These are phyloP conservation scores for Zelostemma sp. DNA, from an alignment of 1,140 invertebrate species.

Conservation along the genomic window DNA sequence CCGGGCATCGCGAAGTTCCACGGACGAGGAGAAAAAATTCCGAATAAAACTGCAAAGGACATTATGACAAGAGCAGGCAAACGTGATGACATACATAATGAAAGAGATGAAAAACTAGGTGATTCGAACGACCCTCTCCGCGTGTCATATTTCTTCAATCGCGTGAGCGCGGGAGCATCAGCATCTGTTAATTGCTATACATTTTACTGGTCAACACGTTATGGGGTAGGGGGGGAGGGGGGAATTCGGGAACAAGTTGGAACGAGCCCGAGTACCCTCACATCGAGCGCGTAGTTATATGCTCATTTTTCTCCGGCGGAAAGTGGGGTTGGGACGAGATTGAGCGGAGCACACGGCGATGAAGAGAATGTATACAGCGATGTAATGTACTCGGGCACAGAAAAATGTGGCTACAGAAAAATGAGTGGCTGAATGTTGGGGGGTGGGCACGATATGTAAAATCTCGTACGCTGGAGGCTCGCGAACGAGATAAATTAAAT, in stretches of 20 bases:
- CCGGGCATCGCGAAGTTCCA: no score
- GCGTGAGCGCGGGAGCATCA: constrained; percentile 38
- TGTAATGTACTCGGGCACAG: constrained; percentile 38
- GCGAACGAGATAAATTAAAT: constrained; percentile 62
- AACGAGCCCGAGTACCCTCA: constrained; percentile 12
- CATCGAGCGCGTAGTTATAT: constrained; percentile 25
- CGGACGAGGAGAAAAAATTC: no score
- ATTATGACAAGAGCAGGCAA: no score
- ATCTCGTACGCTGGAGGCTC: constrained; percentile 47
- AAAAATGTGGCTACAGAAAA: constrained; percentile 20
- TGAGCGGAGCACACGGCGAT: constrained; percentile 29
- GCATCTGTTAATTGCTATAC: constrained; percentile 47
- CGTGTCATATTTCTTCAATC: constrained; percentile 39
- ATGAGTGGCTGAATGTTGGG: constrained; percentile 17
- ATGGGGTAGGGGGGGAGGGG: constrained; percentile 15
- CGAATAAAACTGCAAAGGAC: no score
- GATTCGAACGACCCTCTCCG: constrained; percentile 11
- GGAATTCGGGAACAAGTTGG: constrained; percentile 1
- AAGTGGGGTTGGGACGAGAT: constrained; percentile 29
- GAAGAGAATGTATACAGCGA: constrained; percentile 18
- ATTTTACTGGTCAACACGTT: constrained; percentile 43
- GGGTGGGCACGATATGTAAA: constrained; percentile 42
- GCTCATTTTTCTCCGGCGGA: constrained; percentile 34
- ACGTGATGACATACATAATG: no score
- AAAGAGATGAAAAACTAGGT: constrained; percentile 27